Evolutionary conservation across 1,140 invertebrate species (phyloP).

Genomic region (Aphis gossypii): DNA sequence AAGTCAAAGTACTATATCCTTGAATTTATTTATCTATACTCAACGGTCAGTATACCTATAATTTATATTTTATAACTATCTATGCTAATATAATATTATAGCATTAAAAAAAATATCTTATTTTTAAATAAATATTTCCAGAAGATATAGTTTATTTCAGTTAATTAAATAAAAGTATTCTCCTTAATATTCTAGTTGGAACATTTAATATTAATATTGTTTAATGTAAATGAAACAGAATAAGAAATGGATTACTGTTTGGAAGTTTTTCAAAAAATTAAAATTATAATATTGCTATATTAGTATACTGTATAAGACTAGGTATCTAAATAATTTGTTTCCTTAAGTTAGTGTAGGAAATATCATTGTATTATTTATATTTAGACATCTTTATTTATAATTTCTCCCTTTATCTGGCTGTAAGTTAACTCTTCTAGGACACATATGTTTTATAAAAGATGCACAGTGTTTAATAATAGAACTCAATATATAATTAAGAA

Average conservation of each 20-base stretch:
- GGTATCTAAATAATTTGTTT: slow-evolving; percentile 17
- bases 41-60: background rate
- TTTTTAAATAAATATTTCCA: background rate
- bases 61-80: background rate
- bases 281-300: background rate
- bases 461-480: slow-evolving; percentile 9
- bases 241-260: background rate
- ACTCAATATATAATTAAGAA: background rate
- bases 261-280: background rate
- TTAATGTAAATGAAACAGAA: background rate
- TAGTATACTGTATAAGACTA: background rate
- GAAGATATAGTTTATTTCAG: background rate
- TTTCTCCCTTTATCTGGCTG: background rate
- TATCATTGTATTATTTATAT: slow-evolving; percentile 42
- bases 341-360: background rate
- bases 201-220: background rate
- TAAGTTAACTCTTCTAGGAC: background rate
- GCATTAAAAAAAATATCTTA: background rate
- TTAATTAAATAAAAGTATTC: background rate
- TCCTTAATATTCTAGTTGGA: background rate
- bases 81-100: background rate
- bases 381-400: slow-evolving; percentile 43
- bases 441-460: slow-evolving; percentile 29
- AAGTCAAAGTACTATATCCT: background rate
- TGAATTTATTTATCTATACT: background rate